These are phyloP conservation scores for Rugalucina vietnamica DNA, from an alignment of 2,888 invertebrate species.

Conservation along the genomic window DNA sequence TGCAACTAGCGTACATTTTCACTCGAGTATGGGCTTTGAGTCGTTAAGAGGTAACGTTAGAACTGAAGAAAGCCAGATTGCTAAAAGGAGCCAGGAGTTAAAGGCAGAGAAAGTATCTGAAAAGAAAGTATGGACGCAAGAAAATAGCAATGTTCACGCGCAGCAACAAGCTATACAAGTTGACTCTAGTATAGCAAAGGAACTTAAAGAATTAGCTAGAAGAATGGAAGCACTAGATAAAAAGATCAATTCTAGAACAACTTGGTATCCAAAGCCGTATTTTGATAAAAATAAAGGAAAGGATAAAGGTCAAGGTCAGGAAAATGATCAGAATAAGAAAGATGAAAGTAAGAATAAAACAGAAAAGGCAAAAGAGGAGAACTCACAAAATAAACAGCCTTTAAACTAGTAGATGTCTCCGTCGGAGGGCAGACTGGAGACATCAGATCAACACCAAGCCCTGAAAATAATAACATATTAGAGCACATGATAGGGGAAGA, in stretches of 20 bases:
- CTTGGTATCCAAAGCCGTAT: no score
- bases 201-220: background rate
- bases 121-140: background rate
- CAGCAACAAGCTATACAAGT: background rate
- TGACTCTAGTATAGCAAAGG: background rate
- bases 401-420: background rate
- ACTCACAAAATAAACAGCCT: background rate
- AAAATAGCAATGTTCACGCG: background rate
- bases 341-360: background rate
- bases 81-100: background rate
- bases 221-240: background rate
- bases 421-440: background rate
- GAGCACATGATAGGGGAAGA: background rate
- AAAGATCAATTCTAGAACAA: background rate
- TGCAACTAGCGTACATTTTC: constrained; percentile 17
- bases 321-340: background rate
- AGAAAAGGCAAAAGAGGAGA: background rate
- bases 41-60: constrained; percentile 8
- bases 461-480: background rate
- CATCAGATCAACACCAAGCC: background rate
- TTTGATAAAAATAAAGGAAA: no score
- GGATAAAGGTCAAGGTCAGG: background rate
- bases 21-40: background rate
- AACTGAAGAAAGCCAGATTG: background rate
- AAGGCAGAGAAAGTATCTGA: background rate